These are phyloP conservation scores for Sebastes iracundus DNA, from an alignment of 2,797 vertebrate genomes.

Conservation along the genomic window DNA sequence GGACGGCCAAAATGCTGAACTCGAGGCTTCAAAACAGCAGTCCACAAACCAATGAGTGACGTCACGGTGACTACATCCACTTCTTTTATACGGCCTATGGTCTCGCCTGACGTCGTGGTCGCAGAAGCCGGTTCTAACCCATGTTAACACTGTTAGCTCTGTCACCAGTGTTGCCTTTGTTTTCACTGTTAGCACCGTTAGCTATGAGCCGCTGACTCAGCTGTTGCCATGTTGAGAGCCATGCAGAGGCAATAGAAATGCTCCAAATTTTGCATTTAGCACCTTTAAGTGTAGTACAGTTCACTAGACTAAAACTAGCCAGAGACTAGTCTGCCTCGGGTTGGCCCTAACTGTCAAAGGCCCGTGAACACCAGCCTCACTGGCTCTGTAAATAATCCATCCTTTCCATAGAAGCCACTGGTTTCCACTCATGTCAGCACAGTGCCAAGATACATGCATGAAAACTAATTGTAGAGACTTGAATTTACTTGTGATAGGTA, in stretches of 20 bases:
- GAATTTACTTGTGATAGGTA: background rate
- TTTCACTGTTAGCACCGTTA: fast-evolving
- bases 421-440: background rate
- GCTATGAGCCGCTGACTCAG: background rate
- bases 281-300: background rate
- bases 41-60: too few species aligned
- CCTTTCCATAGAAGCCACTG: background rate
- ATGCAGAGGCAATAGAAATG: fast-evolving
- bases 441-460: background rate
- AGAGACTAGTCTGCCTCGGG: background rate
- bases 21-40: too few species aligned
- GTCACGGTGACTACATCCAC: too few species aligned
- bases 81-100: fast-evolving
- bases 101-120: fast-evolving
- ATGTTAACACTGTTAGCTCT: background rate
- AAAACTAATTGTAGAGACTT: background rate
- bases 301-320: background rate
- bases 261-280: fast-evolving
- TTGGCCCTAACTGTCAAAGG: background rate
- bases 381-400: background rate
- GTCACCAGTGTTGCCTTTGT: background rate
- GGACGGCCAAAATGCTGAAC: too few species aligned
- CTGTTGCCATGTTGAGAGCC: background rate
- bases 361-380: too few species aligned
- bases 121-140: too few species aligned